Evolutionary conservation across 2,113 vertebrate species (phyloP), one percentile per base, ranked within the genome.

Genomic region (Glaucidium brasilianum): DNA sequence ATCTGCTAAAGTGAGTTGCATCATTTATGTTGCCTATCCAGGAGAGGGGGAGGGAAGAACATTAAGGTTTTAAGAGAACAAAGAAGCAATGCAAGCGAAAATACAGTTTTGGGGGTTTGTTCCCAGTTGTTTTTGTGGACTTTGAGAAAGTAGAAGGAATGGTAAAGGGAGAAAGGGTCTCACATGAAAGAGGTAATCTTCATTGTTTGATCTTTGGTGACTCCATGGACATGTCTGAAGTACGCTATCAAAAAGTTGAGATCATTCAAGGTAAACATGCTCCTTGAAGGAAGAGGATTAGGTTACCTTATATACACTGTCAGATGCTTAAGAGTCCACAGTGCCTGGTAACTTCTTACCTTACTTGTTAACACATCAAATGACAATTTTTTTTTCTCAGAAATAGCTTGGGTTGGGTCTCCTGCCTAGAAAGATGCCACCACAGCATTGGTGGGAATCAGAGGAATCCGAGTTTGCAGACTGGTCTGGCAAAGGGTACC

Each of bases 371-470:
- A 69, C 32, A 21, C 13, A 55, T 2, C 27, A 74, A 63, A 90
- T 25, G 37, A 25, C 39, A 50, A 50, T 69, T 45, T 27, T 8
- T 27, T 8, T 50, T 87, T 69, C 72, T 69, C 50, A 64, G 50
- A 75, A 55, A 39, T 21, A 74, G 23, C 50, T 55, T 1, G 2
- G 17, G 17, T 14, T 49, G 12, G 2, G 14, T 77, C 8, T n/a
- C 25, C 49, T 58, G 26, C n/a, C n/a, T 27, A 55, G 45, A 80
- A 74, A 39, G 23, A 55, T 22, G 30, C 47, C 45, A 41, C 19
- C 34, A 15, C 32, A 83, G 23, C 17, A 43, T 43, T 0, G 0
- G 4, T 76, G 45, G 25, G 29, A 49, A 72, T 34, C 29, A 77
- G 78, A 73, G 35, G 35, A 78, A 35, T 5, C 22, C 39, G 55